Evolutionary conservation across 2,888 invertebrate species (phyloP).

Genomic region (Tholera decimalis): DNA sequence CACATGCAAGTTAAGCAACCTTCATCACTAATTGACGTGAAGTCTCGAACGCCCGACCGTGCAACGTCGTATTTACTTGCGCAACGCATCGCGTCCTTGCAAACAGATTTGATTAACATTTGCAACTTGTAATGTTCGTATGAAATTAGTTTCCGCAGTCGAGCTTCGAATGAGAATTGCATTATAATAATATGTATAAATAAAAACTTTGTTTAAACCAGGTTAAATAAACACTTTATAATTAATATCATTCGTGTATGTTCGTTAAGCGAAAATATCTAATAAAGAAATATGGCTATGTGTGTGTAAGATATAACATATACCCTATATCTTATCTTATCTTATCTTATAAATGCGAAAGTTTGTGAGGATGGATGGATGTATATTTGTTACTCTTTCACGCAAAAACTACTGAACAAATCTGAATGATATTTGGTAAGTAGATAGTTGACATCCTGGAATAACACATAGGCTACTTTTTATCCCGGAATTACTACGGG

Average conservation of each 20-base stretch:
- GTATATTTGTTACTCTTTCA: too few relatives aligned
- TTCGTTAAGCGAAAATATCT: neutral
- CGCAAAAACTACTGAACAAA: too few relatives aligned
- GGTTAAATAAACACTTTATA: neutral
- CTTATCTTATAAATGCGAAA: too few relatives aligned
- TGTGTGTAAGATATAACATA: neutral
- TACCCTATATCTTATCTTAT: too few relatives aligned
- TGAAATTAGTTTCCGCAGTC: constrained; percentile 60
- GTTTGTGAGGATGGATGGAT: too few relatives aligned
- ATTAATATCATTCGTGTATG: neutral
- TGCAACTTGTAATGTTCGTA: constrained; percentile 52
- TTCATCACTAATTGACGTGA: constrained; percentile 32
- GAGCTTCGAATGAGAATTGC: constrained; percentile 46
- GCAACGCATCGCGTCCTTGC: constrained; percentile 60
- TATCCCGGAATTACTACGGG: too few relatives aligned
- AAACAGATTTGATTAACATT: constrained; percentile 63
- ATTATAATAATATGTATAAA: constrained; percentile 30
- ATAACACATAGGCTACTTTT: too few relatives aligned
- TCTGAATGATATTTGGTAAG: too few relatives aligned
- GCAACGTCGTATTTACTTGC: constrained; percentile 31
- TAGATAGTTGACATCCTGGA: too few relatives aligned
- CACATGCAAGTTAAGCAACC: constrained; percentile 34
- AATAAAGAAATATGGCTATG: neutral
- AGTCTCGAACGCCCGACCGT: constrained; percentile 15
- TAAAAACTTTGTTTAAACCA: constrained; percentile 30